Conservation (phyloP, 2,797 vertebrate species). For the Hoplostethus atlanticus region DNA sequence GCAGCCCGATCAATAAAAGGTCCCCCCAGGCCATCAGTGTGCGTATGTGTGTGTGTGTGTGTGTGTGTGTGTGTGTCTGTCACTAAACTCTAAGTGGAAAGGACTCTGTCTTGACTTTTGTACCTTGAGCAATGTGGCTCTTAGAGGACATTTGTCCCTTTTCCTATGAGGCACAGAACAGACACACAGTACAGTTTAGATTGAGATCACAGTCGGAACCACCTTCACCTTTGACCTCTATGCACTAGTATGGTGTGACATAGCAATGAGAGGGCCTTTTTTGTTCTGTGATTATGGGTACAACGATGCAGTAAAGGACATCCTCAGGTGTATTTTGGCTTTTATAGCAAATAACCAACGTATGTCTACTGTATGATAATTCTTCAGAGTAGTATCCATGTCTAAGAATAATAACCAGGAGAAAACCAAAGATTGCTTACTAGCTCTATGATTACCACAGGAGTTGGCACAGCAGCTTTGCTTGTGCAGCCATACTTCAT, state of each 20-base stretch:
- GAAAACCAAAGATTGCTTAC: neutral
- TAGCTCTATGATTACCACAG: neutral
- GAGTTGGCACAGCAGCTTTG: neutral
- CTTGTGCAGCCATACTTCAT: neutral
- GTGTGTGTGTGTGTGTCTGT: slow-evolving; percentile 28
- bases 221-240: neutral
- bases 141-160: neutral
- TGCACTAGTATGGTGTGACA: neutral
- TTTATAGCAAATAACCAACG: neutral
- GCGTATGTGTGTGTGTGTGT: neutral
- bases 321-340: too few species aligned
- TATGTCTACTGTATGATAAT: too few species aligned
- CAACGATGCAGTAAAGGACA: neutral
- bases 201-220: neutral
- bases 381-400: neutral
- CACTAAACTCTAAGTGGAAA: neutral
- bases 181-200: slow-evolving; percentile 2
- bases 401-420: neutral
- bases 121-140: neutral
- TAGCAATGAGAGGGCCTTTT: neutral
- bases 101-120: neutral
- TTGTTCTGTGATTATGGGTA: neutral
- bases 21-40: slow-evolving; percentile 49
- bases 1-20: slow-evolving; percentile 62
- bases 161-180: slow-evolving; percentile 16